Evolutionary conservation across 2,113 vertebrate genomes (phyloP).

Genomic region (Leuciscus idus): DNA sequence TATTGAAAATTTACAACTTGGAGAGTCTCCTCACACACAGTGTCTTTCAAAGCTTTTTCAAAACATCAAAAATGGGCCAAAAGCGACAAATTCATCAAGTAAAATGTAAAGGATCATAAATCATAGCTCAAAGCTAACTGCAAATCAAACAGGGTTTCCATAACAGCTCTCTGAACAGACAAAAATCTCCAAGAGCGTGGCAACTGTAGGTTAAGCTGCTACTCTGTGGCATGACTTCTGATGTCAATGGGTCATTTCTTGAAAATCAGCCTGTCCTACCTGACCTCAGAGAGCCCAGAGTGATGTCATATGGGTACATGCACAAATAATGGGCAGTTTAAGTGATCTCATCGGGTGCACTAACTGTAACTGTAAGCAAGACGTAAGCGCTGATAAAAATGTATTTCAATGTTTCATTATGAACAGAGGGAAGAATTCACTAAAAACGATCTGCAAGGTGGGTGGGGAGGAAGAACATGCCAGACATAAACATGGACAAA

Average conservation of each 20-base stretch:
- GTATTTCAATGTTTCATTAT: background rate
- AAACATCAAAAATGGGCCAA: slow-evolving; percentile 52
- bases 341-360: background rate
- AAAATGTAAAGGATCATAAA: slow-evolving; percentile 48
- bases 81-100: slow-evolving; percentile 66
- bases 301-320: background rate
- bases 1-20: slow-evolving; percentile 62
- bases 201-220: slow-evolving; percentile 60
- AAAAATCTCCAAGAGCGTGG: slow-evolving; percentile 66
- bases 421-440: background rate
- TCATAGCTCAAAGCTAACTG: slow-evolving; percentile 57
- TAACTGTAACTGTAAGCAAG: background rate
- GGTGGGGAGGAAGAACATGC: too few species aligned
- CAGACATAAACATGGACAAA: background rate
- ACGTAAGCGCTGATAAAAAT: background rate
- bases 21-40: slow-evolving; percentile 50
- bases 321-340: background rate
- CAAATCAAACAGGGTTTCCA: slow-evolving; percentile 64
- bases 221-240: background rate
- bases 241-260: background rate
- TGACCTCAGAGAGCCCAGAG: background rate
- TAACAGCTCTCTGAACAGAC: slow-evolving; percentile 66
- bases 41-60: background rate
- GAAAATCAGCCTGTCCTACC: background rate
- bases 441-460: background rate